Percentiles rank a stretch among this genome's conserved stretches.
Conservation (phyloP, 1,140 invertebrate species). For the Drosophila sturtevanti region DNA sequence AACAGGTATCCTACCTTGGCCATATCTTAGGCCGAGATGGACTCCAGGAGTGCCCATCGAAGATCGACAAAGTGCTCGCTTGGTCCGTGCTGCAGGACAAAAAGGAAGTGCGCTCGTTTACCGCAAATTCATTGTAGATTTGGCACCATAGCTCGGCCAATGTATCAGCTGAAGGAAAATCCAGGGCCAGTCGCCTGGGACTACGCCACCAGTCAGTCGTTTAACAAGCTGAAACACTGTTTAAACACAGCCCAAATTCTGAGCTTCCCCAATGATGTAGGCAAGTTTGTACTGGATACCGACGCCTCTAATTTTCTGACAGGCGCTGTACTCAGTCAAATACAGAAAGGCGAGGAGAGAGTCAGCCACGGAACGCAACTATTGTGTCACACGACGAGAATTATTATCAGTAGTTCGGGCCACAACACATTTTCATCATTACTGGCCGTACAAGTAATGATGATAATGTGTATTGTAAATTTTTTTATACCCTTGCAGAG, state of each 20-base stretch:
- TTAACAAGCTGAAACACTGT: not conserved
- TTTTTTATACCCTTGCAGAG: too few relatives aligned
- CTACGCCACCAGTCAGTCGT: not conserved
- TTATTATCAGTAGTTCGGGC: conserved; percentile 45
- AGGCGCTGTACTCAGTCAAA: conserved; percentile 47
- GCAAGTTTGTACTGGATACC: conserved; percentile 49
- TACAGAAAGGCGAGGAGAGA: conserved; percentile 35
- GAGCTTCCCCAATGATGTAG: not conserved
- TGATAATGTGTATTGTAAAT: too few relatives aligned
- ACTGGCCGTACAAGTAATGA: too few relatives aligned
- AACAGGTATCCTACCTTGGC: conserved; percentile 2
- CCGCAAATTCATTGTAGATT: not conserved
- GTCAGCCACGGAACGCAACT: conserved; percentile 71
- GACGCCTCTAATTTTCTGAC: conserved; percentile 47
- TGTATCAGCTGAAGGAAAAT: too few relatives aligned
- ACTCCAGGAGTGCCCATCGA: not conserved
- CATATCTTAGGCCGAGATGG: conserved; percentile 4
- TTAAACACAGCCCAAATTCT: conserved; percentile 9
- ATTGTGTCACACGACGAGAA: conserved; percentile 54
- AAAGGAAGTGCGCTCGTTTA: conserved; percentile 9
- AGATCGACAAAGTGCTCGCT: not conserved
- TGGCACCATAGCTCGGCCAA: too few relatives aligned
- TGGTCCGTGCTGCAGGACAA: not conserved
- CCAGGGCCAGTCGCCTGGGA: not conserved
- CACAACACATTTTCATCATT: conserved; percentile 13